Evolutionary conservation across 2,888 invertebrate genomes (phyloP), one percentile per base, ranked within the genome.

Genomic region (Cistogaster globosa): DNA sequence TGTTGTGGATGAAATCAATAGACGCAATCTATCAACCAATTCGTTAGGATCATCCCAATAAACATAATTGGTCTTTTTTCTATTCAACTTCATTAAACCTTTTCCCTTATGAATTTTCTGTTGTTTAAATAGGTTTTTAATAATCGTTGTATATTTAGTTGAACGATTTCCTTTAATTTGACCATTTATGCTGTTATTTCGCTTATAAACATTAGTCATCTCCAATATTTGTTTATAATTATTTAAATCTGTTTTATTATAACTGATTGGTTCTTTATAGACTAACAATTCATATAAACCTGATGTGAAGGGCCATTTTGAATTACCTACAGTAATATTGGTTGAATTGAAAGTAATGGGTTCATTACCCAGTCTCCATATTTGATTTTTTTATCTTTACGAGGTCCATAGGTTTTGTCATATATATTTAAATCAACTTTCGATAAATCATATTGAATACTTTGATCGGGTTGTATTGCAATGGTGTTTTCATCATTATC

Each of bases 311-410:
- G 58, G 58, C 58, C 58, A 58, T 58, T 60, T 60, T 60, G 2
- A 26, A 57, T 57, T 57, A 22, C 22, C 22, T 57, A 42, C 42
- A 42, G 42, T 42, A 42, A 42, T 42, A 42, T 42, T 42, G 42
- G 42, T 42, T 42, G 42, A 42, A 42, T 42, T 42, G 42, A 42
- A 42, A 51, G 51, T 18, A 16, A 51, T 51, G 51, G 51, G 51
- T 60, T 36, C 60, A 60, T 60, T 60, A 60, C 36, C 58, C 58
- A 58, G 58, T 58, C 58, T 58, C 58, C 58, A 58, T 58, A 58
- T 58, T 58, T 58, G 58, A 58, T 58, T 58, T 58, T 58, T 26
- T 26, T 26, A 58, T 58, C 58, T 16, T 58, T 58, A 58, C 26
- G 58, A 26, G 58, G 58, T 26, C 58, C 58, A 58, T 58, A 58